Conservation (phyloP, 2,888 invertebrate genomes). For the Tuta absoluta region DNA sequence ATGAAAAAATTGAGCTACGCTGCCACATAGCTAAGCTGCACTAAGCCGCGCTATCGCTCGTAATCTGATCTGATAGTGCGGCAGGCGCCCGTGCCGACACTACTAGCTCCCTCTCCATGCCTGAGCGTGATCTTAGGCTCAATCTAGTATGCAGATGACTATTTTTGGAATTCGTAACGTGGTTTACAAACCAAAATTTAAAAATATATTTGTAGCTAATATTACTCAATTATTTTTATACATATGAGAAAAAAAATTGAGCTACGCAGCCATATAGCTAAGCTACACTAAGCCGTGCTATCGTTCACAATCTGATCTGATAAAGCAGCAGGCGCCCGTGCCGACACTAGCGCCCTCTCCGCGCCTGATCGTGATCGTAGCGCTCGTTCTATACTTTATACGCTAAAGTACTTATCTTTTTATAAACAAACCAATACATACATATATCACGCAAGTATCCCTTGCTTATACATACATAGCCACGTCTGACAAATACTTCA, state of each 20-base stretch:
- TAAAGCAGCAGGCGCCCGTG: slow-evolving; percentile 21
- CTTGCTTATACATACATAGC: too few species aligned
- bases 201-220: too few species aligned
- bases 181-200: too few species aligned
- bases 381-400: not conserved
- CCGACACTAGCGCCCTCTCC: slow-evolving; percentile 32
- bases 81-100: slow-evolving; percentile 30
- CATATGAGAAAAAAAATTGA: not conserved
- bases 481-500: too few species aligned
- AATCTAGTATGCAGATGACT: too few species aligned
- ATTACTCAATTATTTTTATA: too few species aligned
- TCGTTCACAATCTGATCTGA: slow-evolving; percentile 23
- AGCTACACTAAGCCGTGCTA: not conserved
- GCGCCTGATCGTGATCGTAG: slow-evolving; percentile 23
- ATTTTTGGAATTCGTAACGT: too few species aligned
- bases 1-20: not conserved
- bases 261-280: not conserved
- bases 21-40: not conserved
- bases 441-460: too few species aligned
- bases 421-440: too few species aligned
- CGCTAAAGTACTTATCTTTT: too few species aligned
- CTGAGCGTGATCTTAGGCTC: slow-evolving; percentile 18
- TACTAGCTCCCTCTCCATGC: slow-evolving; percentile 24
- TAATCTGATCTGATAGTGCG: slow-evolving; percentile 25
- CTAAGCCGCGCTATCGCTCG: slow-evolving; percentile 5